Evolutionary conservation across 2,797 vertebrate species (phyloP), one percentile per base, ranked within the genome.

Genomic region (Myripristis murdjan): DNA sequence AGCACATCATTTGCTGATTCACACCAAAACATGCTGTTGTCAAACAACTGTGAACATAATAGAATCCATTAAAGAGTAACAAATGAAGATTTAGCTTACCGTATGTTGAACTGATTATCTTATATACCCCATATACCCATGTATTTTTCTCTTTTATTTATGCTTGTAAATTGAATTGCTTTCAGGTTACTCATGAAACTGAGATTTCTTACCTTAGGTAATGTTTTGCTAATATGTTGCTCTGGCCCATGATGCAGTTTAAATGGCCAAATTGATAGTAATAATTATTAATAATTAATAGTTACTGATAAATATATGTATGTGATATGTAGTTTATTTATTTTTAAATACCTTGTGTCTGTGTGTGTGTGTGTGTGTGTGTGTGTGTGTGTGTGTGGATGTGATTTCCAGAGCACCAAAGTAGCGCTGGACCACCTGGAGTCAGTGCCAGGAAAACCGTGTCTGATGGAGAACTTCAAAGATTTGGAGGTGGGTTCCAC

Each of bases 361-460:
- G 5, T 56, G 6, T 73, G 2, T 24, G 2, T 41, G 23, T 35
- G 24, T 23, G 24, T 35, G 20, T 39, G 41, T 12, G 6, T 56
- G 6, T 73, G 2, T 24, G 2, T 41, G 23, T 35, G 24, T 23
- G 24, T 35, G 20, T 39, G 41, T 12, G 6, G 10, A 12, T 49
- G 24, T 39, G 15, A 1, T 63, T 59, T 47, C 0, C 83, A 99
- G 97, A 97, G 94, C 91, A 97, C 96, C 24, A 95, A 80, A 86
- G 79, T 94, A 77, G 96, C 96, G 54, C 73, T 98, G 87, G 93
- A 97, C 68, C 95, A 97, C 93, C 91, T 98, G 92, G 96, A 99
- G 77, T 96, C 95, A 48, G 94, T 97, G 72, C 97, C 97, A 75
- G 97, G 97, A 81, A 97, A 97, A 82, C 90, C 94, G n/a, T 94